These are phyloP conservation scores for Armadillidium nasatum DNA, from an alignment of 1,140 invertebrate genomes.

Conservation along the genomic window DNA sequence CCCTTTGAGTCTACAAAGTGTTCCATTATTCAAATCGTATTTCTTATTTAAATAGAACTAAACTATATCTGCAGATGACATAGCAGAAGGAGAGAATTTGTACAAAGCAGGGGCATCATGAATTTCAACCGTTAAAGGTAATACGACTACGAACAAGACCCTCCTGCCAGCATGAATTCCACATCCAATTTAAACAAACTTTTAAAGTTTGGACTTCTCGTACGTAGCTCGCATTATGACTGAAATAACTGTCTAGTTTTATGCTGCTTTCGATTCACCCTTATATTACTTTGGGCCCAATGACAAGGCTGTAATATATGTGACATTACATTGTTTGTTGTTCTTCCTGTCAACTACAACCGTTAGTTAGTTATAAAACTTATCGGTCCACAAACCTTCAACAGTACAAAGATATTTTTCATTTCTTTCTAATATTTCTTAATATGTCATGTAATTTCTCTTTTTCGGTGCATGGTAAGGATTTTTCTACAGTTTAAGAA, in stretches of 20 bases:
- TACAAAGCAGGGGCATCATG: background rate
- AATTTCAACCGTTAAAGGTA: background rate
- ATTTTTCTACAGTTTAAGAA: background rate
- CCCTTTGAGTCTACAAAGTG: background rate
- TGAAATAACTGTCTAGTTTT: background rate
- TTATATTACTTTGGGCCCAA: background rate
- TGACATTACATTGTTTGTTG: background rate
- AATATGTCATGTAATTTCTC: background rate
- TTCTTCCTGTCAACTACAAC: background rate
- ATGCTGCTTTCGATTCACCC: background rate
- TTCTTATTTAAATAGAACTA: background rate
- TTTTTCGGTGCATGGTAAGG: background rate
- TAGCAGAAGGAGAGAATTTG: background rate
- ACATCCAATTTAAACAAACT: background rate
- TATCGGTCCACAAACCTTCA: background rate
- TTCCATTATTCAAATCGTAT: slow-evolving; percentile 2
- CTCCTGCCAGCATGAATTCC: background rate
- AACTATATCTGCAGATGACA: background rate
- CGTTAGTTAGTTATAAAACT: background rate
- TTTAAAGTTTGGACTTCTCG: background rate
- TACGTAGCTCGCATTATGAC: background rate
- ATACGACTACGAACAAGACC: background rate
- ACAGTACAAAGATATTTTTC: background rate
- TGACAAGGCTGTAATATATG: background rate
- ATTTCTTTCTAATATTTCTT: background rate